Base-by-base conservation (phyloP, 2,113 vertebrate species). In the Macquaria australasica region DNA sequence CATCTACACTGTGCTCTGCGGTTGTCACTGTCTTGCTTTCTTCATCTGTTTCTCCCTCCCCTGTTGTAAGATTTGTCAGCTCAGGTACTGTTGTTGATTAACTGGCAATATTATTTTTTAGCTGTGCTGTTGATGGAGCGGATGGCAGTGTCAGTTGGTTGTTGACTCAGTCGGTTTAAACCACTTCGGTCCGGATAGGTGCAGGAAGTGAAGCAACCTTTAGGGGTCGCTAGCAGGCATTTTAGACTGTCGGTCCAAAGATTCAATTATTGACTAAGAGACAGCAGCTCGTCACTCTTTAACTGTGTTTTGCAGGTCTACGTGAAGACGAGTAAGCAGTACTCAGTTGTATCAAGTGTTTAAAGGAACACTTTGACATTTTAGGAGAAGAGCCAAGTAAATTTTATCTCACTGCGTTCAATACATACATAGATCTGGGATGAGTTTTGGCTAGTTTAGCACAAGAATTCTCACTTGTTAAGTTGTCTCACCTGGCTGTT, bases 191-290 rank as follows among this genome's bases (percentile, higher is more conserved):
- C 83, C 8, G 8, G 82, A 60, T 66, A 4, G n/a, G 15, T 74
- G 43, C 72, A 62, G 70, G 45, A 84, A 82, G n/a, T 37, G 56
- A 6, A 70, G 12, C 23, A 75, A 25, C 56, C 18, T 55, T 50
- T 43, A 53, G 41, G 59, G 68, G 28, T 70, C 18, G 0, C 68
- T 53, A 39, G 25, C 0, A 2, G 25, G 18, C 18, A 59, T 81
- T 85, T 75, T 34, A 62, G 4, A 37, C 18, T n/a, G 5, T 58
- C 53, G 1, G 0, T 39, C 31, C 20, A 41, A 72, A 51, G 21
- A 58, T 37, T 63, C 1, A 91, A 84, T 91, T 25, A 89, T 88
- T 91, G 34, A 89, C 81, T 15, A 55, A 79, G 25, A 87, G 43
- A 60, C 21, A 62, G 53, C 9, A 77, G 25, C 56, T 74, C 0